phyloP scores from a whole-genome alignment of 2,113 vertebrate genomes.

The Ibidorhyncha struthersii region DNA sequence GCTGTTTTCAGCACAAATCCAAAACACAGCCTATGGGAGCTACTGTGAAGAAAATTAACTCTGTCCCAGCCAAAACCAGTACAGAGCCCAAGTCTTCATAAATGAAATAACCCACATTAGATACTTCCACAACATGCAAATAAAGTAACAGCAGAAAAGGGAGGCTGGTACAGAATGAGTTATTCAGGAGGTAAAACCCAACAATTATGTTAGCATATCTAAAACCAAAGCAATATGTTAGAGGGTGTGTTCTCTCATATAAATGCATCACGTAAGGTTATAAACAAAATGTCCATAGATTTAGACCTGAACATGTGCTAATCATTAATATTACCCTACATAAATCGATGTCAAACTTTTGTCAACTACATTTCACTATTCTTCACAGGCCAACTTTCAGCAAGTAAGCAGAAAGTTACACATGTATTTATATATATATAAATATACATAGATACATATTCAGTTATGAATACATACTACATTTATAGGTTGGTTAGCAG shows the following conservation, averaged over 20 bases:
- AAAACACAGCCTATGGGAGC: not conserved
- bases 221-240: not conserved
- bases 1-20: not conserved
- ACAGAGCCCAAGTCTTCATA: not conserved
- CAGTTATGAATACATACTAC: not conserved
- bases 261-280: not conserved
- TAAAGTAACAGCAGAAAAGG: not conserved
- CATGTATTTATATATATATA: not conserved
- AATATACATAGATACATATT: not conserved
- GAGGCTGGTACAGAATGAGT: not conserved
- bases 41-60: not conserved
- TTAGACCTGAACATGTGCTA: not conserved
- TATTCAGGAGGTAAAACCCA: not conserved
- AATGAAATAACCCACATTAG: not conserved
- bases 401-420: not conserved
- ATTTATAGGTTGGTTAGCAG: not conserved
- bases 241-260: not conserved
- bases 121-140: too few species aligned
- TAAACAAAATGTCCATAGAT: not conserved
- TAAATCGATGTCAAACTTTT: not conserved
- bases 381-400: not conserved
- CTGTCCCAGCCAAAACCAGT: not conserved
- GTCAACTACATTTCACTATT: not conserved
- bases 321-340: not conserved
- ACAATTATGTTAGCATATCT: not conserved